These are phyloP conservation scores for Steinernema feltiae DNA, from an alignment of 1,140 invertebrate species.

Conservation along the genomic window DNA sequence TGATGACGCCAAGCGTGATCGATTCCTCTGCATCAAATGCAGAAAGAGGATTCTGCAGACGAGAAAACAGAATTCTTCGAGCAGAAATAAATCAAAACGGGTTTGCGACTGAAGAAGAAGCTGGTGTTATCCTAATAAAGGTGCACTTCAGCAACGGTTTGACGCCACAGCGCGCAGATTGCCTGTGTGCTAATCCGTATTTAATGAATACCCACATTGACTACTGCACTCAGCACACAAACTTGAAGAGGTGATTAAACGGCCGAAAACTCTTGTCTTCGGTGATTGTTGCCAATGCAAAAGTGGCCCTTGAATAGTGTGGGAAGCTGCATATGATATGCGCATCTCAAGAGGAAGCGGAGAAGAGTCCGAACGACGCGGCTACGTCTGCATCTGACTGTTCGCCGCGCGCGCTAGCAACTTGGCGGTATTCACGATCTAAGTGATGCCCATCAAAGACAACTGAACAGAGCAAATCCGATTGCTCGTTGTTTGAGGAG, in stretches of 20 bases:
- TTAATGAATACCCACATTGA: too few relatives aligned
- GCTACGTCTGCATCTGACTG: too few relatives aligned
- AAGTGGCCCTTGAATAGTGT: neutral
- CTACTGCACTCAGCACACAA: neutral
- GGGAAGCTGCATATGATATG: constrained; percentile 10
- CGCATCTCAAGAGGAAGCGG: neutral
- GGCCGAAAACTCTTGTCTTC: neutral
- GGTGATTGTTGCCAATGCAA: neutral
- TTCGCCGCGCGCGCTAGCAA: neutral
- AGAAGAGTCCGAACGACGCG: neutral
- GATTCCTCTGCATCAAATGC: too few relatives aligned
- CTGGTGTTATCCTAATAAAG: too few relatives aligned
- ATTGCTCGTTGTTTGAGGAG: neutral
- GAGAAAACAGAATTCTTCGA: neutral
- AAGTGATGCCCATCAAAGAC: neutral
- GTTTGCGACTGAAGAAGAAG: neutral
- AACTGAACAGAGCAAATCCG: neutral
- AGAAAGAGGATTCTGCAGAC: neutral
- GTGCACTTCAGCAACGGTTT: too few relatives aligned
- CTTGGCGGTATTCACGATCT: neutral
- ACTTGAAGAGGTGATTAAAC: neutral
- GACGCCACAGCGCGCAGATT: too few relatives aligned
- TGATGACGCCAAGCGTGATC: neutral
- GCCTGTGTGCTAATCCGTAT: too few relatives aligned
- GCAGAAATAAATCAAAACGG: neutral